Base-by-base conservation (phyloP, 2,113 vertebrate genomes). In the Aphyosemion australe region DNA sequence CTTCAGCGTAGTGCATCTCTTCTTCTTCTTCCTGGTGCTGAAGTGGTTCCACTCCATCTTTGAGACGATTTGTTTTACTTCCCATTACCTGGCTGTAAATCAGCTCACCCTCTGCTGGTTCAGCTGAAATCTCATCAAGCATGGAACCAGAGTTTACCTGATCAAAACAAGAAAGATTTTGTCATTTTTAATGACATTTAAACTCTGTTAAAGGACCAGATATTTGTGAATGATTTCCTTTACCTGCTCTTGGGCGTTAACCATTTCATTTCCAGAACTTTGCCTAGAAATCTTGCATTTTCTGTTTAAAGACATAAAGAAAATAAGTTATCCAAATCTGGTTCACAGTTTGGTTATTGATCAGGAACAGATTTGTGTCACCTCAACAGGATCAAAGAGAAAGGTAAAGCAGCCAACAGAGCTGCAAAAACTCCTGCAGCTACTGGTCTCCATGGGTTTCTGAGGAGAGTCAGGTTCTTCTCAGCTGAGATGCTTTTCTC, bases 211-310 rank as follows among this genome's bases (percentile, higher is more conserved):
- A 37, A 37, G 34, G 4, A 37, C 34, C 34, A 37, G 41, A 42
- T 42, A 12, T 42, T 11, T 42, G n/a, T 8, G n/a, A 9, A n/a
- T 6, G 14, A 18, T 8, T 47, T 9, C 11, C 9, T 37, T 69
- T 55, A 79, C 77, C 77, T 45, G 53, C 15, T 54, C 41, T 11
- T 12, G 41, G 41, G 9, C 12, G 41, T 37, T 37, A 1, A 26
- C 26, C 26, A 10, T 11, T 57, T 50, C 41, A 61, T 8, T 20
- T 14, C 4, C 0, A 34, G n/a, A 12, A 13, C 6, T 53, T 0
- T 15, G 41, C 0, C 6, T 3, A 1, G 37, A 64, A 21, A 16
- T 48, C 56, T 4, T 70, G 15, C 45, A 39, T 53, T 41, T 74
- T 19, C 77, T 79, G 18, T 26, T 26, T 26, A 42, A 9, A 15